Evolutionary conservation across 2,797 vertebrate species (phyloP).

Genomic region (Apodemus agrarius): DNA sequence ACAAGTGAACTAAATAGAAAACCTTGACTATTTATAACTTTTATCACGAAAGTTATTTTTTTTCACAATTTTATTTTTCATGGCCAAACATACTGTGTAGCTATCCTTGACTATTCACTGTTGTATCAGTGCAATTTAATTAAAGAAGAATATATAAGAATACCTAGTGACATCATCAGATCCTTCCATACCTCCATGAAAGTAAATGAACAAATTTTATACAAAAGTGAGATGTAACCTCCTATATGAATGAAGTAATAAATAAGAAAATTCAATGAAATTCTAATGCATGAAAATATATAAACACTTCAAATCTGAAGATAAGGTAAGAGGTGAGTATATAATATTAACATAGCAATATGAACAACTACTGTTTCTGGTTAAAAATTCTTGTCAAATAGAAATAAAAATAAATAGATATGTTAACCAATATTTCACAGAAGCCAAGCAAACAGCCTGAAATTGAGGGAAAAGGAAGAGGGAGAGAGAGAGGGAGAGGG

Average conservation of each 20-base stretch:
- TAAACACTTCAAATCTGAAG: background rate
- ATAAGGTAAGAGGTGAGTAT: background rate
- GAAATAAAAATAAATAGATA: slow-evolving; percentile 3
- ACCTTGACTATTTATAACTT: slow-evolving; percentile 15
- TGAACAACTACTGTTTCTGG: background rate
- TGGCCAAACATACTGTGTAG: background rate
- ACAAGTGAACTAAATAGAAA: background rate
- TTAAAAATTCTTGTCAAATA: slow-evolving; percentile 12
- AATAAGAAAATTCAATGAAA: background rate
- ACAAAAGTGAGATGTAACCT: background rate
- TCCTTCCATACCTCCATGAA: background rate
- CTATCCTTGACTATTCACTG: background rate
- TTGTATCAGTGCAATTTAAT: background rate
- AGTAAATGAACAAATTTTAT: slow-evolving; percentile 36
- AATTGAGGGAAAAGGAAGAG: background rate
- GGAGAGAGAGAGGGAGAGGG: background rate
- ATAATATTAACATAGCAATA: background rate
- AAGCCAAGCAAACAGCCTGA: background rate
- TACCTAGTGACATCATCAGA: background rate
- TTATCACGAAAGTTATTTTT: background rate
- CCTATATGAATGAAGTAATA: background rate
- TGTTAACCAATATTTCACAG: background rate
- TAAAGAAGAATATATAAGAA: background rate
- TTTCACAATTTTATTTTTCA: background rate
- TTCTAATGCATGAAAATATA: background rate